Evolutionary conservation across 1,140 invertebrate genomes (phyloP).

Genomic region (Xylocopa sonorina): DNA sequence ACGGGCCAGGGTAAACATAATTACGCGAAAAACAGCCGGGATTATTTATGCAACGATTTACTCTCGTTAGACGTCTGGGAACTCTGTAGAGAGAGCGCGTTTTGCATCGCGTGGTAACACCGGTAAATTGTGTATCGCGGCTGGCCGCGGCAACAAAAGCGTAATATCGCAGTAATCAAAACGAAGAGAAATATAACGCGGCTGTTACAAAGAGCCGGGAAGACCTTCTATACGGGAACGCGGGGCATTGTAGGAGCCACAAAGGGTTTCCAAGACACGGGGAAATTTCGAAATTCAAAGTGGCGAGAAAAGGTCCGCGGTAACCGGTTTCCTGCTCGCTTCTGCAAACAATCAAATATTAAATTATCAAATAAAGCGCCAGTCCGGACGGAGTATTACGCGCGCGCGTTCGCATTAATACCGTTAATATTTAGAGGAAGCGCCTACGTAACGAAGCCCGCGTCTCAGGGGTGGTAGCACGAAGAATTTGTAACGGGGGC

Average conservation of each 20-base stretch:
- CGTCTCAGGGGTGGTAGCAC: too few species aligned
- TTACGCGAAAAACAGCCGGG: neutral
- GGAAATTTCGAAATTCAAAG: constrained; percentile 36
- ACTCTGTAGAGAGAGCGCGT: constrained; percentile 15
- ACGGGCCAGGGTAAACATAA: neutral
- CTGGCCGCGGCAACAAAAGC: constrained; percentile 26
- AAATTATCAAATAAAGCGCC: constrained; percentile 13
- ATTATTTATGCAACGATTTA: constrained; percentile 11
- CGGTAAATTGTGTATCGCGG: constrained; percentile 27
- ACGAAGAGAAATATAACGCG: constrained; percentile 27
- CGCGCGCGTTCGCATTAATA: neutral
- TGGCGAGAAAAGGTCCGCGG: constrained; percentile 14
- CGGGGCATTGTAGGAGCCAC: constrained; percentile 3
- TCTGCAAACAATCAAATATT: constrained; percentile 35
- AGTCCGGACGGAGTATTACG: constrained; percentile 7
- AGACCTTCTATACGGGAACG: neutral
- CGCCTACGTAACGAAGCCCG: neutral
- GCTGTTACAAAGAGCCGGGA: constrained; percentile 18
- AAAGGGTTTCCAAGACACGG: constrained; percentile 28
- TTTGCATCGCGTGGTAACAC: neutral
- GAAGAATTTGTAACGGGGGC: constrained; percentile 5
- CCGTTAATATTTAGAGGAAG: neutral
- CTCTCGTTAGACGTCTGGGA: neutral
- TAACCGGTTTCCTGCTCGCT: neutral
- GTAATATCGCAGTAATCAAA: constrained; percentile 36